phyloP scores from a whole-genome alignment of 1,140 invertebrate genomes.

The Bombus cullumanus region DNA sequence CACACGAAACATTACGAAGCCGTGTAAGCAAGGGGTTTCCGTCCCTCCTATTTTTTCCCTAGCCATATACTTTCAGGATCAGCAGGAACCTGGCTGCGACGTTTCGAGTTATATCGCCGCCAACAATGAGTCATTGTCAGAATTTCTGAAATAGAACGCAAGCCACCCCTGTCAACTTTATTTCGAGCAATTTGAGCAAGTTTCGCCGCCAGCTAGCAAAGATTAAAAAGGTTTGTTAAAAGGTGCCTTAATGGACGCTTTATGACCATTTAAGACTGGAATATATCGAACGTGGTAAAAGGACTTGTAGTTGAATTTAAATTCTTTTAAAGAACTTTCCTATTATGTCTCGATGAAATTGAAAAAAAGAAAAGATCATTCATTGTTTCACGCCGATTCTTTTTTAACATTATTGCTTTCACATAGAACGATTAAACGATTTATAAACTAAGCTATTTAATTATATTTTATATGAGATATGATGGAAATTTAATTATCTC shows the following conservation, averaged over 20 bases:
- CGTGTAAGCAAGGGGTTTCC: slow-evolving; percentile 35
- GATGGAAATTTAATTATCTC: not conserved
- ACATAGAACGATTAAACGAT: not conserved
- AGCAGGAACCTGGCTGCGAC: slow-evolving; percentile 30
- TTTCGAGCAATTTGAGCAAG: slow-evolving; percentile 6
- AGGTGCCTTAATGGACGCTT: not conserved
- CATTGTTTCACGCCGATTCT: not conserved
- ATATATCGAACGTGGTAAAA: not conserved
- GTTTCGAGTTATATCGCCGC: slow-evolving; percentile 39
- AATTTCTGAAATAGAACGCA: slow-evolving; percentile 43
- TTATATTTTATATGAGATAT: not conserved
- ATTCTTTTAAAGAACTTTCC: not conserved
- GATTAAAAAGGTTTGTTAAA: slow-evolving; percentile 13
- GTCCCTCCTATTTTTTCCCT: slow-evolving; percentile 8
- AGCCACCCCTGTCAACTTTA: not conserved
- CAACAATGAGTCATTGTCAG: slow-evolving; percentile 52
- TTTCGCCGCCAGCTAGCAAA: not conserved
- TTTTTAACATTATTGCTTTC: not conserved
- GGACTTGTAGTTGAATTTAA: not conserved
- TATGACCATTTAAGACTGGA: not conserved
- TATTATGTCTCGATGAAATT: not conserved
- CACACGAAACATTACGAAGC: slow-evolving; percentile 15
- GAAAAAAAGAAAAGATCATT: not conserved
- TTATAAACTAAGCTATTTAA: not conserved
- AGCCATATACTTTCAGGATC: slow-evolving; percentile 26